Base-by-base conservation (phyloP, 2,797 vertebrate species). In the Muscicapa striata region DNA sequence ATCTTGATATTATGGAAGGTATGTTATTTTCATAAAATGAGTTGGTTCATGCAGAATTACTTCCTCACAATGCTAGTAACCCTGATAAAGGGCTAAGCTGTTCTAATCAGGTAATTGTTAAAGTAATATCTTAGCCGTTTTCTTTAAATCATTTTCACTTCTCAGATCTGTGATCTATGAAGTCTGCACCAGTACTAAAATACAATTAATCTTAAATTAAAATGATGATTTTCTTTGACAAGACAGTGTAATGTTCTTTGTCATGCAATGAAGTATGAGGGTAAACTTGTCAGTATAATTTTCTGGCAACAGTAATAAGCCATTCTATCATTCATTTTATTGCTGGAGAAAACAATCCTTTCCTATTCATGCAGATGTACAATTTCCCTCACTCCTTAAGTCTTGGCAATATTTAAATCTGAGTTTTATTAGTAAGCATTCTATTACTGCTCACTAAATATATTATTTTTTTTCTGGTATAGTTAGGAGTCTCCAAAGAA, bases 361-460 rank as follows among this genome's bases (percentile, higher is more conserved):
- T 97, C 51, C 92, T 94, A 93, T 95, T 97, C 54, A 46, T 79
- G 89, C 61, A 93, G 88, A 96, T 1, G 2, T 69, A 86, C 52
- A 11, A 74, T 96, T 97, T 97, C 85, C 86, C 95, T 97, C 97
- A 92, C 46, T 94, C 67, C 74, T 95, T 89, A 93, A 85, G 89
- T 87, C 64, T 95, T 94, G 83, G 89, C 84, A 97, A 68, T 97
- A 86, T 62, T 97, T 97, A 94, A 96, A 87, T 95, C 90, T 90
- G 79, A 96, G 57, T 94, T n/a, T 96, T 96, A 96, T 96, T 97
- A 95, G 51, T 94, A 93, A 97, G 89, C 77, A 95, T 97, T 96
- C 84, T 89, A 84, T 97, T 96, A 95, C 67, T 87, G 59, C 51
- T 86, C 58, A 66, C 84, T 91, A 96, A 97, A 97, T 88, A 95